phyloP scores from a whole-genome alignment of 2,888 invertebrate genomes.

The Masnerella sp. region DNA sequence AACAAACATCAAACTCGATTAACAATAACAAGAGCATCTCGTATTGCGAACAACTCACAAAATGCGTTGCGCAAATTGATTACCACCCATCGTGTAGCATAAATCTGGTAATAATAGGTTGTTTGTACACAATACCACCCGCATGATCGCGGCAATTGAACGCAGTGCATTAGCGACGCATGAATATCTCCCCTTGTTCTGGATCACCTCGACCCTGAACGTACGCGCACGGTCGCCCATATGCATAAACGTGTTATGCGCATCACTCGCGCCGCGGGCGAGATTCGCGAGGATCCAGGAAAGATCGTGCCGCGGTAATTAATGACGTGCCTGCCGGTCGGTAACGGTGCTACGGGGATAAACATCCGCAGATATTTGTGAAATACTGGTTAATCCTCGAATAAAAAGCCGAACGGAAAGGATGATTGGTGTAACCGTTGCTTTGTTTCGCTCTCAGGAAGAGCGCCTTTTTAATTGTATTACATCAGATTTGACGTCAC shows the following conservation, averaged over 20 bases:
- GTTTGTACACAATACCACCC: constrained; percentile 43
- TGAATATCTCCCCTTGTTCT: constrained; percentile 64
- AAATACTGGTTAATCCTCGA: constrained; percentile 45
- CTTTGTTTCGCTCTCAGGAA: constrained; percentile 6
- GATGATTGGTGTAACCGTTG: constrained; percentile 18
- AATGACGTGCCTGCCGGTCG: constrained; percentile 61
- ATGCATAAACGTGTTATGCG: constrained; percentile 41
- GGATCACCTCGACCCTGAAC: constrained; percentile 56
- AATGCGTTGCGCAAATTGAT: background rate
- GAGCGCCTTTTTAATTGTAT: constrained; percentile 10
- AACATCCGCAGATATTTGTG: constrained; percentile 47
- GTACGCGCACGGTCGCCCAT: constrained; percentile 20
- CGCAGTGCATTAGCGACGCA: constrained; percentile 71
- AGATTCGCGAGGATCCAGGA: constrained; percentile 56
- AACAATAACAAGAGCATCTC: no score
- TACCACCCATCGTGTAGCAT: background rate
- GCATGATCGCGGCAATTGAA: constrained; percentile 70
- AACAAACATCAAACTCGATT: no score
- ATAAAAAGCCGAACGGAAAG: constrained; percentile 8
- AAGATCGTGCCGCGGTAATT: constrained; percentile 60
- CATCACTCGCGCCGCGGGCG: constrained; percentile 49
- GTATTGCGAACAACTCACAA: no score
- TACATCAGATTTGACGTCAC: background rate
- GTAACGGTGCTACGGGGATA: constrained; percentile 59
- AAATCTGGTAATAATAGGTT: constrained; percentile 4